Percentiles rank a stretch among this genome's conserved stretches.
phyloP scores from a whole-genome alignment of 53 echinoderm and acorn worm genomes.

The Echinometra lucunter region DNA sequence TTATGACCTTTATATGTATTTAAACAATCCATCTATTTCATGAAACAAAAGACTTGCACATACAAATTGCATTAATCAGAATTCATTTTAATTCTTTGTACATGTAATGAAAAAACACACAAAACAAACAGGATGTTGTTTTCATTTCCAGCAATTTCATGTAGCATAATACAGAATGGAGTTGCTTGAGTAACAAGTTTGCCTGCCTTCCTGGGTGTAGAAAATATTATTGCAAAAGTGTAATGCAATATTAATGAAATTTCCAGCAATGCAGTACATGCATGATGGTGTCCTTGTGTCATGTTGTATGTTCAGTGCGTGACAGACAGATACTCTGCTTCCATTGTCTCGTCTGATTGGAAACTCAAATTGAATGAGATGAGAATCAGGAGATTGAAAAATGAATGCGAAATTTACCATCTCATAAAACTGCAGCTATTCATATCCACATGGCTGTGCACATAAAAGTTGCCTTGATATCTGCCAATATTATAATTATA shows the following conservation, averaged over 20 bases:
- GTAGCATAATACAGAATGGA: neutral
- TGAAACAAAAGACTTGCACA: too few relatives aligned
- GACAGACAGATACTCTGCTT: neutral
- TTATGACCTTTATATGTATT: too few relatives aligned
- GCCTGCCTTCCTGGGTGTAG: neutral
- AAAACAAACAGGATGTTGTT: neutral
- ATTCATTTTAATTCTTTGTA: too few relatives aligned
- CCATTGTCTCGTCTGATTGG: slow-evolving; percentile 37
- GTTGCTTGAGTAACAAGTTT: neutral
- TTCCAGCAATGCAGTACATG: neutral
- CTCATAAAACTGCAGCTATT: neutral
- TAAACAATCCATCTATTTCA: too few relatives aligned
- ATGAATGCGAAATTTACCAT: neutral
- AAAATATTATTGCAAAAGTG: neutral
- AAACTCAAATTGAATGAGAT: slow-evolving; percentile 2
- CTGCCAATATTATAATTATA: too few relatives aligned
- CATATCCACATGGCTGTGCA: neutral
- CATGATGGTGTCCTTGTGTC: neutral
- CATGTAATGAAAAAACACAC: neutral
- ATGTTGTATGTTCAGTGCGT: neutral
- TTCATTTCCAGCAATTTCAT: neutral
- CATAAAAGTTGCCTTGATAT: neutral
- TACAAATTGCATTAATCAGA: too few relatives aligned
- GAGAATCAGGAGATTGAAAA: neutral
- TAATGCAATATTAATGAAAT: neutral